phyloP scores from a whole-genome alignment of 2,113 vertebrate species.

The Vulpes lagopus region DNA sequence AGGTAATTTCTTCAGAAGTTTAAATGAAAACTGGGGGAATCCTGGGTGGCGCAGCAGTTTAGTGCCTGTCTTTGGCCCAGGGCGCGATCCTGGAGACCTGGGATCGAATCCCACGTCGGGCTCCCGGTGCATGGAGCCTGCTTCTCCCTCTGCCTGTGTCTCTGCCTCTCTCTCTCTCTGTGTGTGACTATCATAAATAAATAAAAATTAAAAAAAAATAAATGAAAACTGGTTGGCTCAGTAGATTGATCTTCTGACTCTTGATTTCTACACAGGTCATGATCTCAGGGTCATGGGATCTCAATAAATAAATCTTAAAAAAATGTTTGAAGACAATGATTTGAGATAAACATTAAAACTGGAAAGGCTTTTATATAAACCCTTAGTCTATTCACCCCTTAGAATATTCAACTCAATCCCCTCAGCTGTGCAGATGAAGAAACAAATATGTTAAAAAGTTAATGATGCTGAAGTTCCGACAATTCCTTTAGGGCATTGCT shows the following conservation, averaged over 20 bases:
- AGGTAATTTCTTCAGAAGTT: slow-evolving; percentile 17
- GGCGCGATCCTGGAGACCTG: too few species aligned
- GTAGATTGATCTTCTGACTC: background rate
- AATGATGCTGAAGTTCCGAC: background rate
- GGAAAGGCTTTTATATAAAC: background rate
- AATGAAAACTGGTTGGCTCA: background rate
- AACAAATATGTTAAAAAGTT: background rate
- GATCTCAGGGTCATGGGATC: background rate
- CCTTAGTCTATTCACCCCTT: background rate
- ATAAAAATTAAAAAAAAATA: too few species aligned
- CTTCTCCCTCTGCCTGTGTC: too few species aligned
- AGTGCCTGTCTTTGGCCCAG: too few species aligned
- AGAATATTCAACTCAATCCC: background rate
- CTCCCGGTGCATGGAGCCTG: too few species aligned
- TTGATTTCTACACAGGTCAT: background rate
- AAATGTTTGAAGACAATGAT: background rate
- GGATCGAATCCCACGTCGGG: too few species aligned
- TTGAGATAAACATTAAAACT: slow-evolving; percentile 11
- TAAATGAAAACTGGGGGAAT: background rate
- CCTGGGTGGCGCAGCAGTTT: too few species aligned
- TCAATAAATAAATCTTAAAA: background rate
- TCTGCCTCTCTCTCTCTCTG: too few species aligned
- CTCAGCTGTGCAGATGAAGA: background rate
- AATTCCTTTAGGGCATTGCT: background rate
- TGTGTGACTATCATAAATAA: too few species aligned